Conservation (phyloP, 2,797 vertebrate species). For the Aulostomus chinensis region DNA sequence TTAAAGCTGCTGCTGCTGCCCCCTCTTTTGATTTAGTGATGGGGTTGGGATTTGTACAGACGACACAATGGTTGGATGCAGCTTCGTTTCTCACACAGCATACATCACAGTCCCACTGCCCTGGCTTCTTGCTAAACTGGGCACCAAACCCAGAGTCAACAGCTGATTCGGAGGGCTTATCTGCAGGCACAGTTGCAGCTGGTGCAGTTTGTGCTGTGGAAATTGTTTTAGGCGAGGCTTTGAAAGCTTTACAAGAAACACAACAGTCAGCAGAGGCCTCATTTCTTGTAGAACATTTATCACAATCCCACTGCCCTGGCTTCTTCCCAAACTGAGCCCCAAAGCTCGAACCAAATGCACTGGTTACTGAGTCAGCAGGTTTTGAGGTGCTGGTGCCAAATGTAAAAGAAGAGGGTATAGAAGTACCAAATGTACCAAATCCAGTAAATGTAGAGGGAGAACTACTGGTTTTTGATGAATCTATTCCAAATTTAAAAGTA, state of each 20-base stretch:
- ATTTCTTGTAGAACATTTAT: constrained; percentile 61
- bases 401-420: constrained; percentile 72
- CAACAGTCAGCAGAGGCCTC: constrained; percentile 59
- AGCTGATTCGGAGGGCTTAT: constrained; percentile 10
- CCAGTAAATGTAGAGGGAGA: constrained; percentile 57
- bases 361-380: constrained; percentile 34
- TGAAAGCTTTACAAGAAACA: constrained; percentile 69
- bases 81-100: constrained; percentile 82
- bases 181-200: constrained; percentile 35
- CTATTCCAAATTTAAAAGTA: constrained; percentile 80
- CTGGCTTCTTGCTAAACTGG: constrained; percentile 82
- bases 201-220: constrained; percentile 25
- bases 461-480: constrained; percentile 53
- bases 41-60: constrained; percentile 79
- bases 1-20: neutral
- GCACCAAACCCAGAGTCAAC: constrained; percentile 74
- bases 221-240: constrained; percentile 52
- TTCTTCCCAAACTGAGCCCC: constrained; percentile 66
- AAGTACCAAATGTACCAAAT: constrained; percentile 74
- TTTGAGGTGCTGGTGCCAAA: constrained; percentile 70
- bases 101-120: constrained; percentile 82
- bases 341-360: constrained; percentile 61
- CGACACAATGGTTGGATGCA: constrained; percentile 73
- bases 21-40: constrained; percentile 48
- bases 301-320: constrained; percentile 65